Evolutionary conservation across 2,113 vertebrate genomes (phyloP).

Genomic region (Todiramphus chloris): DNA sequence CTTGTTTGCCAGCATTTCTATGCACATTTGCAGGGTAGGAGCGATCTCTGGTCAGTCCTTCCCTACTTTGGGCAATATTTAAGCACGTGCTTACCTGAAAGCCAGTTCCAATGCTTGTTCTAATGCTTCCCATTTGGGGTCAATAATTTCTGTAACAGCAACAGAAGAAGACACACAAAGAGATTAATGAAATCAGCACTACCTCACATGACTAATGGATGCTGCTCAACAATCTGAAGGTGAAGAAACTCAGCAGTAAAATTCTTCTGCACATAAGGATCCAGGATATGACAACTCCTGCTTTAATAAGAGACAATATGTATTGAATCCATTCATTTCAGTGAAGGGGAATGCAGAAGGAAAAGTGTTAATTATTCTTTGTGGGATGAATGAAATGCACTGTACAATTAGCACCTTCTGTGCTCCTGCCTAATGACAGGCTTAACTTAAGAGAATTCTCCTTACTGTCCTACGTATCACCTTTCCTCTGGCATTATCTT

Average conservation of each 20-base stretch:
- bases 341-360: not conserved
- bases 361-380: constrained; percentile 58
- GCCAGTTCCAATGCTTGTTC: not conserved
- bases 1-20: not conserved
- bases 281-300: not conserved
- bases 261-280: not conserved
- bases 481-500: constrained; percentile 59
- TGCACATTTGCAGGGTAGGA: not conserved
- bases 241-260: not conserved
- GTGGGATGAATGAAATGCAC: constrained; percentile 44
- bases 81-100: not conserved
- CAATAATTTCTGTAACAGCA: not conserved
- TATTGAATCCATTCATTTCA: not conserved
- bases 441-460: constrained; percentile 50
- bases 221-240: not conserved
- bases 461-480: constrained; percentile 35
- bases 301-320: not conserved
- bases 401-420: constrained; percentile 53
- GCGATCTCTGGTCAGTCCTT: not conserved
- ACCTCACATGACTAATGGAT: not conserved
- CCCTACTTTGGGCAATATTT: not conserved
- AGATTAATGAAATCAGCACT: not conserved
- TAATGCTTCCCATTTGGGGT: not conserved
- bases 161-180: not conserved
- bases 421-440: constrained; percentile 42